These are phyloP conservation scores for Ceratina australensis DNA, from an alignment of 1,140 invertebrate species.

Conservation along the genomic window DNA sequence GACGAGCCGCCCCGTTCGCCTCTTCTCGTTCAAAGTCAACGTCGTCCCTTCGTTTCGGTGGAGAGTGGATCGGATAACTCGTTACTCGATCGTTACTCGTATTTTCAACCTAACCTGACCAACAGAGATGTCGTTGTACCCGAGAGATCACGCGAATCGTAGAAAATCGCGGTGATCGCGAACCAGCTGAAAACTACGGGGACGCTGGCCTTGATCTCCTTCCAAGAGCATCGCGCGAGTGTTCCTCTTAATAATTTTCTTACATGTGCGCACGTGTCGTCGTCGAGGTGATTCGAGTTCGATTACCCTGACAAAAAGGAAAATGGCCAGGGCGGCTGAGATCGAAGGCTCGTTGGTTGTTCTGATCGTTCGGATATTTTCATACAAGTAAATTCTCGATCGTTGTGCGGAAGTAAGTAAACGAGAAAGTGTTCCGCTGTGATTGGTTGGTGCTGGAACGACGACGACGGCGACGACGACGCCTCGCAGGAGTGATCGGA, in stretches of 20 bases:
- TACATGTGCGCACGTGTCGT: too few species aligned
- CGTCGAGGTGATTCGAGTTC: not conserved
- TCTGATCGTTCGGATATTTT: not conserved
- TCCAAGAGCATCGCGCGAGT: not conserved
- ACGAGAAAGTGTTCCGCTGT: not conserved
- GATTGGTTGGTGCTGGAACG: too few species aligned
- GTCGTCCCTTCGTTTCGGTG: not conserved
- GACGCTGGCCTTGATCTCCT: not conserved
- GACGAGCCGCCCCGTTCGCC: not conserved
- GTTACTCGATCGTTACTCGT: too few species aligned
- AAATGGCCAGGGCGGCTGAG: not conserved
- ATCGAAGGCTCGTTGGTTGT: not conserved
- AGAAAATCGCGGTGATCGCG: not conserved
- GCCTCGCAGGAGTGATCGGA: not conserved
- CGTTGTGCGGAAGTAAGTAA: not conserved
- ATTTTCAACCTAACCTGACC: not conserved
- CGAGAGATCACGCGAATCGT: not conserved
- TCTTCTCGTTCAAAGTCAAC: not conserved
- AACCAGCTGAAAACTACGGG: not conserved
- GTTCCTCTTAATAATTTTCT: not conserved
- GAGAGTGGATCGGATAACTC: not conserved
- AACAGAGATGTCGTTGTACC: not conserved
- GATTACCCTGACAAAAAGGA: not conserved
- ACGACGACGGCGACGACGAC: too few species aligned
- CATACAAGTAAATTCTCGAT: not conserved